Base-by-base conservation (phyloP, 1,140 invertebrate species). In the Drosophila mauritiana region DNA sequence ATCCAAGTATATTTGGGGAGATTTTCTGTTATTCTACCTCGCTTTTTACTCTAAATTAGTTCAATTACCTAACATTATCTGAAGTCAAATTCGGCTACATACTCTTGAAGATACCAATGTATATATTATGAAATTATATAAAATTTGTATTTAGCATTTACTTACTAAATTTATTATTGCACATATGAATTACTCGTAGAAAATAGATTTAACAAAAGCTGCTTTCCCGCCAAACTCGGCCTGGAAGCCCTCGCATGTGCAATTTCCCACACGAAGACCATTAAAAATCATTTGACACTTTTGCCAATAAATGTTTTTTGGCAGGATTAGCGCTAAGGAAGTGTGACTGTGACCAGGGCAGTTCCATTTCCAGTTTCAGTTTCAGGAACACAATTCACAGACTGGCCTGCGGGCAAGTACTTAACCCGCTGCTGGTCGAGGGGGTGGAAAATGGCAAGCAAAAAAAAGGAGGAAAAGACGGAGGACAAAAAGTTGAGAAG, bases 401-500 rank as follows among this genome's bases (percentile, higher is more conserved):
- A 25, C 56, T 62, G 48, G 48, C 49, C 57, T 20, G 42, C 36
- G 40, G 49, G 42, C 39, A 63, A 51, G 52, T 56, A 31, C 59
- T 64, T 75, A 75, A 75, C 72, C 73, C 70, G 49, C 45, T 13
- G 22, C 34, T 22, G 49, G 64, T n/a, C 64, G 64, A 65, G 37
- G 64, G 64, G 64, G 64, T 67, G 57, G 13, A 48, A 59, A 17
- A n/a, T 6, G 17, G 15, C 37, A 39, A 37, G 20, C 10, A 25
- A 20, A 7, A 22, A 46, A 58, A 58, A 46, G 37, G 22, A 8
- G 27, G 6, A 31, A 31, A 31, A 31, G 31, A 31, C 13, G 15
- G 10, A 48, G 57, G 17, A 51, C 34, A 10, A 69, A 52, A 79
- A 80, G 81, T 85, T 85, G 70, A 80, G 62, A 83, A 88, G 83